phyloP scores from a whole-genome alignment of 2,113 vertebrate genomes.

The Panthera leo region DNA sequence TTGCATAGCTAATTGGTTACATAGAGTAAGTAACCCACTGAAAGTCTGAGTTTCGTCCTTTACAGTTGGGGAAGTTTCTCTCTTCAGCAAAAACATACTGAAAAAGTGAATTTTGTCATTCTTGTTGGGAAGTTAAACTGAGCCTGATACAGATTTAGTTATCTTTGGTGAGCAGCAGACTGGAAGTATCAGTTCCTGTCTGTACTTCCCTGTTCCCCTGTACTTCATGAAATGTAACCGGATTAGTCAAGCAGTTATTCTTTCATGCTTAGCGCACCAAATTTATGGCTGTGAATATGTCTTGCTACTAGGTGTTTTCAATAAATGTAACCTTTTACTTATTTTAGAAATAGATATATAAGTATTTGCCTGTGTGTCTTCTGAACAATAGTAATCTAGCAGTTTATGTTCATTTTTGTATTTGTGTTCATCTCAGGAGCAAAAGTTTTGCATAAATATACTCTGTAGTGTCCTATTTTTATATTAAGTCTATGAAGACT shows the following conservation, averaged over 20 bases:
- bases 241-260: background rate
- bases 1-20: background rate
- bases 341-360: background rate
- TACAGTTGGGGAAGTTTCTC: background rate
- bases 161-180: background rate
- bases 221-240: background rate
- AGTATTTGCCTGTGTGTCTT: background rate
- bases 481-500: background rate
- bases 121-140: constrained; percentile 1
- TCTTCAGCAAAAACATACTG: background rate
- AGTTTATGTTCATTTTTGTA: background rate
- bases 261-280: background rate
- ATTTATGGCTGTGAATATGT: background rate
- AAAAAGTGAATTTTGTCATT: constrained; percentile 13
- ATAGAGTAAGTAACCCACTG: background rate
- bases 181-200: background rate
- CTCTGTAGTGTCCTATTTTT: constrained; percentile 14
- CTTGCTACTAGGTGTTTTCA: constrained; percentile 39
- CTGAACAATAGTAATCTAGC: background rate
- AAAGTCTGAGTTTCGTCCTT: background rate
- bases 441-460: constrained; percentile 38
- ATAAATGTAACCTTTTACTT: background rate
- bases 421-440: background rate
- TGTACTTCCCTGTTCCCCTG: background rate
- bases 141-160: background rate